Evolutionary conservation across 1,140 invertebrate species (phyloP).

Genomic region (Eumeta japonica): DNA sequence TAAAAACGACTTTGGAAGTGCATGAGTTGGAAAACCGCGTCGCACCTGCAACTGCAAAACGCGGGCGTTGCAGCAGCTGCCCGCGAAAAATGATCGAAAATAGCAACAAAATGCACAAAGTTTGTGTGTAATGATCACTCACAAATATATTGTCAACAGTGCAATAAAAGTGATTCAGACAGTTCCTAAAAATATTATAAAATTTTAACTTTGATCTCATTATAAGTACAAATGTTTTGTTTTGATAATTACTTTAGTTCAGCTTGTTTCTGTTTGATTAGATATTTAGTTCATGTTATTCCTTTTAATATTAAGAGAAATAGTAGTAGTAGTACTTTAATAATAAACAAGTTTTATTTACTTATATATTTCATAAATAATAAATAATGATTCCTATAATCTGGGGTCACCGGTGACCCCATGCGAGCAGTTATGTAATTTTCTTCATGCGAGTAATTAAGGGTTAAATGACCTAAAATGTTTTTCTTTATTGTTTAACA

Average conservation of each 20-base stretch:
- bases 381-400: too few relatives aligned
- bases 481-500: too few relatives aligned
- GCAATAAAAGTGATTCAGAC: neutral
- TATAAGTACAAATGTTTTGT: slow-evolving; percentile 1
- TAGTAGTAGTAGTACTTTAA: neutral
- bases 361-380: too few relatives aligned
- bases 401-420: neutral
- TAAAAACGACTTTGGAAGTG: neutral
- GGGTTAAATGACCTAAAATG: too few relatives aligned
- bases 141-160: neutral
- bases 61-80: slow-evolving; percentile 1
- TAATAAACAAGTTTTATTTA: neutral
- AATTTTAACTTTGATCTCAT: neutral
- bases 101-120: neutral
- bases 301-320: neutral
- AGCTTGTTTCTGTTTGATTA: neutral
- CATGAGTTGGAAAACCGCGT: slow-evolving; percentile 1
- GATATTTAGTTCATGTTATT: neutral
- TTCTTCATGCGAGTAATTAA: neutral
- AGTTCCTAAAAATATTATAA: neutral
- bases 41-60: neutral
- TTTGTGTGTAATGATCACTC: slow-evolving; percentile 1
- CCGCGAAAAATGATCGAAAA: slow-evolving; percentile 1
- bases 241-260: slow-evolving; percentile 1
- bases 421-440: neutral